These are phyloP conservation scores for Archocentrus centrarchus DNA, from an alignment of 2,113 vertebrate genomes.

Conservation along the genomic window DNA sequence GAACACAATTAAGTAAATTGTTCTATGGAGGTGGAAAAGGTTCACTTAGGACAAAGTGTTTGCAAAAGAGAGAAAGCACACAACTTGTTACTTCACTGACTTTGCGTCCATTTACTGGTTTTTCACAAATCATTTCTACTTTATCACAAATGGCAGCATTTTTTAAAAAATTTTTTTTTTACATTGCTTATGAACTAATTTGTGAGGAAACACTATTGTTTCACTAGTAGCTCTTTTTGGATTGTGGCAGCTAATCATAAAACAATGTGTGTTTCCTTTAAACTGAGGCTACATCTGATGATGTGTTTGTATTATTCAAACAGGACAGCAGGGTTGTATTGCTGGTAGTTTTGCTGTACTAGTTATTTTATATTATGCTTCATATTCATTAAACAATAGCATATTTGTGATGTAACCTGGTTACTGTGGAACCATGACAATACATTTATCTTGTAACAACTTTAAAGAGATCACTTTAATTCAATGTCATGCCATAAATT, in stretches of 20 bases:
- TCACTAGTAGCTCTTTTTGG: background rate
- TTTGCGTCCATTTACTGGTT: conserved; percentile 57
- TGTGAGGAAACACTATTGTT: conserved; percentile 33
- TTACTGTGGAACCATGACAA: background rate
- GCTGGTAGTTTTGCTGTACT: background rate
- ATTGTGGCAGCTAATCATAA: conserved; percentile 8
- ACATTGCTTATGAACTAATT: conserved; percentile 7
- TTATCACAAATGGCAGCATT: conserved; percentile 26
- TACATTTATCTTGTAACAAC: background rate
- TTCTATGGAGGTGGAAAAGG: conserved; percentile 63
- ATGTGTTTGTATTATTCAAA: background rate
- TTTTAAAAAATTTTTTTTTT: conserved; percentile 27
- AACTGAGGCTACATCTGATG: background rate
- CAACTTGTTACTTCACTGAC: conserved; percentile 71
- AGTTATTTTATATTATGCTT: background rate
- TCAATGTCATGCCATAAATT: background rate
- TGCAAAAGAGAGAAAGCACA: conserved; percentile 44
- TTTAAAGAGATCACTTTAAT: background rate
- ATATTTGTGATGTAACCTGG: background rate
- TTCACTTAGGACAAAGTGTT: conserved; percentile 66
- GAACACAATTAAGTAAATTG: conserved; percentile 73
- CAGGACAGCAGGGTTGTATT: background rate
- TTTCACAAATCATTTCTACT: conserved; percentile 44
- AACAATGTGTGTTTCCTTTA: background rate
- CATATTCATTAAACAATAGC: background rate